Base-by-base conservation (phyloP, 2,113 vertebrate genomes). In the Aspiorhynchus laticeps region DNA sequence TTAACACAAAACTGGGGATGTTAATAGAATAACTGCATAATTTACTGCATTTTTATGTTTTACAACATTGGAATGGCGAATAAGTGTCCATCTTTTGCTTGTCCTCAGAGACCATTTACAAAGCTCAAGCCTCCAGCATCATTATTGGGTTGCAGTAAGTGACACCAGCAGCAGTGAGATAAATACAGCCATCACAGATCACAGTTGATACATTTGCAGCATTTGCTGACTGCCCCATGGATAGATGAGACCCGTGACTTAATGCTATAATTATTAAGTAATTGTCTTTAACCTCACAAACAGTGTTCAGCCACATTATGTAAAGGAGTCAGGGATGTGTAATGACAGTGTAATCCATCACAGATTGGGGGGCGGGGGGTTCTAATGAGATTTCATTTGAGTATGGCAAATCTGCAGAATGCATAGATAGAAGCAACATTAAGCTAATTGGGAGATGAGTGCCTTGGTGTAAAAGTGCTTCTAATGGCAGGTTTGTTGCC, bases 231-330 rank as follows among this genome's bases (percentile, higher is more conserved):
- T 90, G 94, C 95, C 96, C 95, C 94, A 94, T 95, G 96, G 96
- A 98, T 97, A 97, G 96, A 97, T 95, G 96, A 96, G 96, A 95
- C 95, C 95, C 95, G 95, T 96, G 95, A 97, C 96, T 97, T 96
- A 91, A 96, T 95, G 94, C 95, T 95, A 97, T 99, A 99, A 99
- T 99, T 98, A 99, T 97, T 96, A 96, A 96, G 96, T 99, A 98
- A 99, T 98, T 98, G 98, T 99, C 98, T 98, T 99, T 99, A 99
- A 99, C 98, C 98, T 98, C 96, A 93, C 97, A 99, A 98, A 98
- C 96, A 97, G 96, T 97, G 97, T 98, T 99, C 98, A 97, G 96
- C 95, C 95, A 96, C 96, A 97, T 98, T 98, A 97, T 98, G 98
- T 97, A 97, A 97, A 97, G 97, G 97, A 97, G 96, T 97, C 95